phyloP scores from a whole-genome alignment of 2,797 vertebrate species.

The Tragelaphus oryx region DNA sequence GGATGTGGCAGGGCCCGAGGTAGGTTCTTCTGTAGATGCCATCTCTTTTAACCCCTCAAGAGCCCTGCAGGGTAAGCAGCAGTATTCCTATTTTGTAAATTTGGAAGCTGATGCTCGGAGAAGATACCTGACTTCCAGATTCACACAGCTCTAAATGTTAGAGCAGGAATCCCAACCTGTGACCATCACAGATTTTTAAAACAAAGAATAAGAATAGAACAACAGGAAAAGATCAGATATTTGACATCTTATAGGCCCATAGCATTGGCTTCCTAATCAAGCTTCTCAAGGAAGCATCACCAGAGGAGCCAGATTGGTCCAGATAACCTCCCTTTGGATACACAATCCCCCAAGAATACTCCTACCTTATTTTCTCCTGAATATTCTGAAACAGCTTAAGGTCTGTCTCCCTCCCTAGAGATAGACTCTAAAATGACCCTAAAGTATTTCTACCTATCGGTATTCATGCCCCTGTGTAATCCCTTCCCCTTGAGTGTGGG shows the following conservation, averaged over 20 bases:
- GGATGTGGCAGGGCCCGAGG: background rate
- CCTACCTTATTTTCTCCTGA: background rate
- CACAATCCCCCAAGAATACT: background rate
- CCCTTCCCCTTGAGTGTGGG: background rate
- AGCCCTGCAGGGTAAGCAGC: background rate
- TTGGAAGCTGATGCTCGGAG: background rate
- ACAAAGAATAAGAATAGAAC: background rate
- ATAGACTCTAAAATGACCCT: background rate
- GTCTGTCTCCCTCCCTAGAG: background rate
- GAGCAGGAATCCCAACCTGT: background rate
- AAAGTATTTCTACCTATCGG: background rate
- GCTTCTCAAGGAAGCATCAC: background rate
- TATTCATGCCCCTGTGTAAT: too few species aligned
- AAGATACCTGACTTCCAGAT: background rate
- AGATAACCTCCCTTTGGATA: background rate
- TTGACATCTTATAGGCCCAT: background rate
- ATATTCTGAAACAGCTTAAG: background rate
- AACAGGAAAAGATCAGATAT: background rate
- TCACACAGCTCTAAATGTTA: background rate
- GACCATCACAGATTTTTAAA: background rate
- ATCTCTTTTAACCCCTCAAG: background rate
- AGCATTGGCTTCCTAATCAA: background rate
- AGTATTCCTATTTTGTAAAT: background rate
- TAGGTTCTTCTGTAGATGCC: background rate
- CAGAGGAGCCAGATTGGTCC: background rate